phyloP scores from a whole-genome alignment of 2,888 invertebrate species.

The Cenopis cana region DNA sequence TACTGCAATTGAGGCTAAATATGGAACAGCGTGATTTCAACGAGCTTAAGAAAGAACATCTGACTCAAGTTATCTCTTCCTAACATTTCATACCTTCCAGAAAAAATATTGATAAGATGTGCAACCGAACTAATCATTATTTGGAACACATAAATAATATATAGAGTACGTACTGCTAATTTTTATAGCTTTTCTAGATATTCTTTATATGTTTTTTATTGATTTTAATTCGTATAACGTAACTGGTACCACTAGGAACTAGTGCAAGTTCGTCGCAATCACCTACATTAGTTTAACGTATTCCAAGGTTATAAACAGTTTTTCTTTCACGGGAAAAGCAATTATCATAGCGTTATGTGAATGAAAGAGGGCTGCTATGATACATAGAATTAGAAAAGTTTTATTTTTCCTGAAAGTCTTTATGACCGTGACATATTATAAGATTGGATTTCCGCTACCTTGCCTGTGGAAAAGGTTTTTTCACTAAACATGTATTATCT shows the following conservation, averaged over 20 bases:
- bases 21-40: no score
- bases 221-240: not conserved
- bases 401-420: no score
- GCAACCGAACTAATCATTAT: not conserved
- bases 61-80: no score
- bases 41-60: no score
- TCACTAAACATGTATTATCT: no score
- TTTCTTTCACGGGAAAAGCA: no score
- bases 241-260: constrained; percentile 15
- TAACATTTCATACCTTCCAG: not conserved
- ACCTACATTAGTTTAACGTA: not conserved
- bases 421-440: no score
- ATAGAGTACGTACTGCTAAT: not conserved
- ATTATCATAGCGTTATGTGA: not conserved
- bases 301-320: not conserved
- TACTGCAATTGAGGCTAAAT: no score
- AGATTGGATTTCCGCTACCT: no score
- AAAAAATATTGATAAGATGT: not conserved
- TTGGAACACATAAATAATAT: not conserved
- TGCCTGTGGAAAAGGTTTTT: no score
- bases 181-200: not conserved
- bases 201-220: not conserved
- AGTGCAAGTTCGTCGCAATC: not conserved
- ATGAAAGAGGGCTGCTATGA: no score
- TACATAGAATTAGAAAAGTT: no score